These are phyloP conservation scores for Arothron firmamentum DNA, from an alignment of 2,113 vertebrate genomes.

Conservation along the genomic window DNA sequence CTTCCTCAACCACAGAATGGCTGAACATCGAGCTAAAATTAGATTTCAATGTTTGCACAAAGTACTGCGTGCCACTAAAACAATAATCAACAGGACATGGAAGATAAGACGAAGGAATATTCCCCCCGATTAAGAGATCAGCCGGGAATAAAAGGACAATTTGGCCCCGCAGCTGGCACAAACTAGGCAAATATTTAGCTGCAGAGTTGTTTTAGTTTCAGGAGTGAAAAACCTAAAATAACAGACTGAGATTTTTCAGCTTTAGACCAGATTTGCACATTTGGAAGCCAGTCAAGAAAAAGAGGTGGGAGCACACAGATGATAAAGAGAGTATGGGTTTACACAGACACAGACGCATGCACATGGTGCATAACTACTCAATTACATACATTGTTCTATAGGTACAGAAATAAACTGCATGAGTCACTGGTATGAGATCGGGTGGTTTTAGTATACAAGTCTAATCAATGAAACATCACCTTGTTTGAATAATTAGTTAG, in stretches of 20 bases:
- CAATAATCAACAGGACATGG: conserved; percentile 39
- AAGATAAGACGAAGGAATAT: conserved; percentile 15
- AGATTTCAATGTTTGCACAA: conserved; percentile 24
- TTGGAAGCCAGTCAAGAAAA: conserved; percentile 8
- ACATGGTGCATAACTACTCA: neutral
- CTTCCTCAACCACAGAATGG: conserved; percentile 10
- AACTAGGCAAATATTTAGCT: neutral
- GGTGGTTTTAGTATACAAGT: neutral
- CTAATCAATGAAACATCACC: too few species aligned
- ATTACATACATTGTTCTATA: conserved; percentile 1
- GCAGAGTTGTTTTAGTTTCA: neutral
- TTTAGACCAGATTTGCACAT: neutral
- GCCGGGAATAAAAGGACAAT: neutral
- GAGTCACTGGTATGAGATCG: conserved; percentile 3
- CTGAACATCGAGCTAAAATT: conserved; percentile 54
- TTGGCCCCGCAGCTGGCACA: conserved; percentile 6
- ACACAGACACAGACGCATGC: neutral
- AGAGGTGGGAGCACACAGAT: conserved; percentile 10
- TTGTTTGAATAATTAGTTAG: too few species aligned
- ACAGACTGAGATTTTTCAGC: neutral
- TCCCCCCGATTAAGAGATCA: conserved; percentile 10
- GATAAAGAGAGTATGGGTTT: neutral
- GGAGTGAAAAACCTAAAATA: neutral
- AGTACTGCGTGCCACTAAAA: neutral
- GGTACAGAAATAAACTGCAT: neutral